Evolutionary conservation across 2,888 invertebrate genomes (phyloP).

Genomic region (Scaptomyza reducta): DNA sequence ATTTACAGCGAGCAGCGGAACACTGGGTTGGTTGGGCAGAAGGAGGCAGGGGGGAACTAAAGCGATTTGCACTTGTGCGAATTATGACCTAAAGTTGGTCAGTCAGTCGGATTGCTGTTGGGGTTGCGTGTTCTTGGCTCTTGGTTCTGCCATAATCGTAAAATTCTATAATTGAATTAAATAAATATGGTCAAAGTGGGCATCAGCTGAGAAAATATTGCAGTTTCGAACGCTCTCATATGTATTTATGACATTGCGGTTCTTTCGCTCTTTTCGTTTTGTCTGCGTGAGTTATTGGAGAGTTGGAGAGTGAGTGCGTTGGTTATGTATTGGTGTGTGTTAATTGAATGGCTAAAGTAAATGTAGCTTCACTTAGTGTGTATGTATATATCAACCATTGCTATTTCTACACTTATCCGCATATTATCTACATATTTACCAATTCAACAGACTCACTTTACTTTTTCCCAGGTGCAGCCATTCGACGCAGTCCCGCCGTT

Average conservation of each 20-base stretch:
- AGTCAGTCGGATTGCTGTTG: constrained; percentile 18
- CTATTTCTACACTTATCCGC: not conserved
- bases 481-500: constrained; percentile 89
- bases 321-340: not conserved
- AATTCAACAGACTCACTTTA: constrained; percentile 12
- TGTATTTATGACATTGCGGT: constrained; percentile 61
- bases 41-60: constrained; percentile 11
- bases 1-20: constrained; percentile 31
- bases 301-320: not conserved
- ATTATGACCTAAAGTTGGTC: constrained; percentile 62
- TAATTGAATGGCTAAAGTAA: too few relatives aligned
- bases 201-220: constrained; percentile 79
- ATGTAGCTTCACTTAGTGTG: too few relatives aligned
- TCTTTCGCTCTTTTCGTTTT: constrained; percentile 22
- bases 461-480: constrained; percentile 89
- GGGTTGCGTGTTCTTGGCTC: constrained; percentile 12
- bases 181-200: constrained; percentile 76
- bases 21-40: not conserved
- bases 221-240: constrained; percentile 29
- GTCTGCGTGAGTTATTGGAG: constrained; percentile 9
- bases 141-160: constrained; percentile 78
- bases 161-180: constrained; percentile 83
- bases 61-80: constrained; percentile 77
- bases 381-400: too few relatives aligned
- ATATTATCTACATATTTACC: not conserved